phyloP scores from a whole-genome alignment of 2,888 invertebrate species.

The Ceramica pisi region DNA sequence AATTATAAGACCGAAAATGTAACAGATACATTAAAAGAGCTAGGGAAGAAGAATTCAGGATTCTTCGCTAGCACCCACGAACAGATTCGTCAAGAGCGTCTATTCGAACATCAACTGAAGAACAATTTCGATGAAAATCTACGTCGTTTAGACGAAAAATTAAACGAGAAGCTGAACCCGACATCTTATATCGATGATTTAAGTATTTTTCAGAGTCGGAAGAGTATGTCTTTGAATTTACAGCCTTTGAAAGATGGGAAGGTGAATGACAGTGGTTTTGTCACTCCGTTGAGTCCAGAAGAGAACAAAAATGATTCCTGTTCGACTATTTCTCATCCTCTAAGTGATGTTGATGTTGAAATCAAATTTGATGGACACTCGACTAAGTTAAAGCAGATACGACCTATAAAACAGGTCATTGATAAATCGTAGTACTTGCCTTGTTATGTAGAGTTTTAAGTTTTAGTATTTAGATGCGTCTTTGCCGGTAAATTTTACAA shows the following conservation, averaged over 20 bases:
- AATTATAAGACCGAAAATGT: slow-evolving; percentile 62
- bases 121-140: slow-evolving; percentile 87
- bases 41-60: slow-evolving; percentile 79
- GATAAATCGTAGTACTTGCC: slow-evolving; percentile 42
- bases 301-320: slow-evolving; percentile 82
- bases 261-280: slow-evolving; percentile 91
- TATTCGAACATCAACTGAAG: slow-evolving; percentile 87
- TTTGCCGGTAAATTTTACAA: slow-evolving; percentile 1
- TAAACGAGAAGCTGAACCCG: slow-evolving; percentile 78
- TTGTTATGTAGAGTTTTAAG: neutral
- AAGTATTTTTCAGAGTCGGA: slow-evolving; percentile 80
- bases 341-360: slow-evolving; percentile 95
- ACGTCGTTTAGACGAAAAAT: slow-evolving; percentile 79
- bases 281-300: slow-evolving; percentile 91
- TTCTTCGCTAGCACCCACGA: slow-evolving; percentile 93
- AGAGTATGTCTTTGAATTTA: slow-evolving; percentile 84
- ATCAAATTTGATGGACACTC: slow-evolving; percentile 95
- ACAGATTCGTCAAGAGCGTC: slow-evolving; percentile 92
- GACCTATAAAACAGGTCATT: slow-evolving; percentile 81
- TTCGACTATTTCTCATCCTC: slow-evolving; percentile 92
- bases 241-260: slow-evolving; percentile 74
- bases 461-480: neutral
- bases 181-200: slow-evolving; percentile 80
- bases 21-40: slow-evolving; percentile 81
- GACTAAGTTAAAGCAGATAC: slow-evolving; percentile 94